Conservation (phyloP, 2,113 vertebrate genomes). For the Mugil cephalus region DNA sequence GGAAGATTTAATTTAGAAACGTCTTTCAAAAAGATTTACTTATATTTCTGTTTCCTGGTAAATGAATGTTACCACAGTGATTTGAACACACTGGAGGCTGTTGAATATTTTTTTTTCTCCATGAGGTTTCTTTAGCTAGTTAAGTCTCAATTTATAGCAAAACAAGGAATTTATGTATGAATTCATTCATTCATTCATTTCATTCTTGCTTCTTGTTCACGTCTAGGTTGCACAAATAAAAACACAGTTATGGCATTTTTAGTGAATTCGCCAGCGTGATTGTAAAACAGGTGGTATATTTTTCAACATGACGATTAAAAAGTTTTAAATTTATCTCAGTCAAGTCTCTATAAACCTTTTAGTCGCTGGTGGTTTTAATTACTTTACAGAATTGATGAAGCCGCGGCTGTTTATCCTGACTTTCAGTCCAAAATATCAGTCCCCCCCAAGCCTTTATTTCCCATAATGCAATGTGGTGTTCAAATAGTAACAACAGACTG, state of each 20-base stretch:
- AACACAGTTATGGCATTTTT: not conserved
- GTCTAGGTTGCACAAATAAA: not conserved
- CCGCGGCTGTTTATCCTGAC: not conserved
- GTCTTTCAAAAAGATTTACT: not conserved
- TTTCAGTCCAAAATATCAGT: not conserved
- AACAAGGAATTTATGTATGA: not conserved
- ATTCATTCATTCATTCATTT: not conserved
- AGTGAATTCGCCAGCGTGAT: not conserved
- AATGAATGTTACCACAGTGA: not conserved
- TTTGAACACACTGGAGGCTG: not conserved
- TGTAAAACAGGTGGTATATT: not conserved
- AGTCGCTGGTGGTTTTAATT: not conserved
- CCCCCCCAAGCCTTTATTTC: not conserved
- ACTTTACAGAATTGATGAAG: no score
- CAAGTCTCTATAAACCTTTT: not conserved
- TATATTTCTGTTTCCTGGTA: not conserved
- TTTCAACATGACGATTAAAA: not conserved
- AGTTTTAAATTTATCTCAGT: no score
- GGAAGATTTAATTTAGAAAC: constrained; percentile 3
- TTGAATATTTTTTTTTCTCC: not conserved
- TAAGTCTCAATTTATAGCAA: not conserved
- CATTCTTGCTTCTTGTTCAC: not conserved
- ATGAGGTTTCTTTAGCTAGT: not conserved
- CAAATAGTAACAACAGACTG: no score
- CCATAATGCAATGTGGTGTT: not conserved